These are phyloP conservation scores for Lethenteron camtschaticum DNA, from an alignment of 2,113 vertebrate genomes.

Conservation along the genomic window DNA sequence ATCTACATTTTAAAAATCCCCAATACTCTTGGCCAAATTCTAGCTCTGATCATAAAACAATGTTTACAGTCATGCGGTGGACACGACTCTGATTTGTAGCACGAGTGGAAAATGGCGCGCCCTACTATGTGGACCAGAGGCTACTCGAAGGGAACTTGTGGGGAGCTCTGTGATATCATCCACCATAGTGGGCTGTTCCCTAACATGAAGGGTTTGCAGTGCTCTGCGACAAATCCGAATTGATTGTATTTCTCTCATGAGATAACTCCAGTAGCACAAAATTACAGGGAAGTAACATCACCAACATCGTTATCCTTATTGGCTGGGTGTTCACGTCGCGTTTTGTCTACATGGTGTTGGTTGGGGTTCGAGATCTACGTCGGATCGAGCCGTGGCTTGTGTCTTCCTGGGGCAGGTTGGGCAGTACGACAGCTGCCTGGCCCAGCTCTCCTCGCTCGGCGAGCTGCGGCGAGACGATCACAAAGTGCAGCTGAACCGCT, in stretches of 20 bases:
- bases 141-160: too few relatives aligned
- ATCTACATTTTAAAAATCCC: too few relatives aligned
- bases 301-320: background rate
- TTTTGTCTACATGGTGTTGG: constrained; percentile 11
- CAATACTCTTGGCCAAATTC: too few relatives aligned
- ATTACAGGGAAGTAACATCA: background rate
- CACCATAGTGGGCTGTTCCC: too few relatives aligned
- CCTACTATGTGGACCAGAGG: too few relatives aligned
- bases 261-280: background rate
- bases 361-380: too few relatives aligned
- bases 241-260: background rate
- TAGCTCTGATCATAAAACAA: too few relatives aligned
- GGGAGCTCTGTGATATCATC: too few relatives aligned
- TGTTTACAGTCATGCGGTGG: too few relatives aligned
- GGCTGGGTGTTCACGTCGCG: background rate
- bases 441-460: constrained; percentile 54
- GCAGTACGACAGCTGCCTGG: constrained; percentile 58
- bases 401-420: constrained; percentile 31
- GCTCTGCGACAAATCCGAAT: background rate
- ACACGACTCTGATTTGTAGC: too few relatives aligned
- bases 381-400: constrained; percentile 6
- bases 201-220: too few relatives aligned
- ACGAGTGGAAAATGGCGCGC: too few relatives aligned
- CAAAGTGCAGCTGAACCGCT: constrained; percentile 79
- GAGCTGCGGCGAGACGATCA: constrained; percentile 90